Conservation (phyloP, 2,113 vertebrate genomes). For the Lasiurus borealis region DNA sequence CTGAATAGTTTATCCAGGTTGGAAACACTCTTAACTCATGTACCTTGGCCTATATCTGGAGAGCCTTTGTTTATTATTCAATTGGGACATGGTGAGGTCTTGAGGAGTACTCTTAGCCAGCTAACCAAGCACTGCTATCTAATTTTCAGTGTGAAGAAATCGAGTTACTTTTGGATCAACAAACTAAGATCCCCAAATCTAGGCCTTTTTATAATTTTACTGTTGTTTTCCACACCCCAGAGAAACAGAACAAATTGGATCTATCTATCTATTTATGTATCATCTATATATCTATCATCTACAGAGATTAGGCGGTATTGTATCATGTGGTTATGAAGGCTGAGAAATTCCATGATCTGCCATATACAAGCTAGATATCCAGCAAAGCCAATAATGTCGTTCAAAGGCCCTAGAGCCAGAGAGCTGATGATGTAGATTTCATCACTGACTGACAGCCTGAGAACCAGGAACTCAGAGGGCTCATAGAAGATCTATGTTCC, state of each 20-base stretch:
- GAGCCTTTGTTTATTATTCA: background rate
- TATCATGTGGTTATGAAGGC: background rate
- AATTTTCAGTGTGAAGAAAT: background rate
- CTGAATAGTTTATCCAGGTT: background rate
- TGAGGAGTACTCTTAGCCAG: background rate
- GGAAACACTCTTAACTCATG: conserved; percentile 2
- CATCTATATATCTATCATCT: background rate
- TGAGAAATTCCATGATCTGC: background rate
- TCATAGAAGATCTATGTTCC: background rate
- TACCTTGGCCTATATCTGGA: background rate
- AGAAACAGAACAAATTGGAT: background rate
- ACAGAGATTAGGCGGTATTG: background rate
- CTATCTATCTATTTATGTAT: background rate
- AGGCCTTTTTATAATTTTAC: conserved; percentile 3
- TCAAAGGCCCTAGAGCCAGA: background rate
- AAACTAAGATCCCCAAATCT: conserved; percentile 10
- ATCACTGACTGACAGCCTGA: background rate
- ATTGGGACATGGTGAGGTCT: background rate
- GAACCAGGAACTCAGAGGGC: background rate
- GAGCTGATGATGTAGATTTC: background rate
- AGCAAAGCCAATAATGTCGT: background rate
- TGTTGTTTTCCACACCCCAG: background rate
- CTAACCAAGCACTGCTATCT: background rate
- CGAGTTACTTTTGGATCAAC: background rate
- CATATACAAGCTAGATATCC: background rate